These are phyloP conservation scores for Halcyon smyrnensis DNA, from an alignment of 2,797 vertebrate species.

Conservation along the genomic window DNA sequence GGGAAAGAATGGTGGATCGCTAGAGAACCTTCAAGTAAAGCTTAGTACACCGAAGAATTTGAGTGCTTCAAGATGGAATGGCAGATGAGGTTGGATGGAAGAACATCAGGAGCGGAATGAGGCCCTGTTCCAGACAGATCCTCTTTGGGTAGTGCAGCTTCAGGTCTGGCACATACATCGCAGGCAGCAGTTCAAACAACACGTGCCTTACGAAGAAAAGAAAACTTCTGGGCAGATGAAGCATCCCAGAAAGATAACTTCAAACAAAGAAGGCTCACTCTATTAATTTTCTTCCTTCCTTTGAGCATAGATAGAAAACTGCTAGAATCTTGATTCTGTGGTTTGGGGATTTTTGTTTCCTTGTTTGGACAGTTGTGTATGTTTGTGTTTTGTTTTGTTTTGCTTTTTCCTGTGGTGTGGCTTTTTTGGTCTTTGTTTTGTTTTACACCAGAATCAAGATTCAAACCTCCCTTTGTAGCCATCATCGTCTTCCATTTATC, in stretches of 20 bases:
- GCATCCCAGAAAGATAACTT: background rate
- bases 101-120: background rate
- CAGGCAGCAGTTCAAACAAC: background rate
- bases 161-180: fast-evolving
- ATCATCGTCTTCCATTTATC: background rate
- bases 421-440: background rate
- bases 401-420: background rate
- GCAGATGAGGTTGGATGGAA: background rate
- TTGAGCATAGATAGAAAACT: background rate
- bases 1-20: background rate
- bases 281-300: background rate
- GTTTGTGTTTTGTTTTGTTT: background rate
- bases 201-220: background rate
- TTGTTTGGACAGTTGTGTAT: background rate
- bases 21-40: background rate
- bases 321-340: background rate
- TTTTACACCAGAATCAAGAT: background rate
- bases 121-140: background rate
- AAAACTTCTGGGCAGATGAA: background rate
- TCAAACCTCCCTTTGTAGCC: background rate
- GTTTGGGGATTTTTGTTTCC: background rate
- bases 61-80: background rate
- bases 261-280: background rate
- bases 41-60: background rate
- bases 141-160: background rate